phyloP scores from a whole-genome alignment of 1,140 invertebrate species.

The Drosophila lowei region DNA sequence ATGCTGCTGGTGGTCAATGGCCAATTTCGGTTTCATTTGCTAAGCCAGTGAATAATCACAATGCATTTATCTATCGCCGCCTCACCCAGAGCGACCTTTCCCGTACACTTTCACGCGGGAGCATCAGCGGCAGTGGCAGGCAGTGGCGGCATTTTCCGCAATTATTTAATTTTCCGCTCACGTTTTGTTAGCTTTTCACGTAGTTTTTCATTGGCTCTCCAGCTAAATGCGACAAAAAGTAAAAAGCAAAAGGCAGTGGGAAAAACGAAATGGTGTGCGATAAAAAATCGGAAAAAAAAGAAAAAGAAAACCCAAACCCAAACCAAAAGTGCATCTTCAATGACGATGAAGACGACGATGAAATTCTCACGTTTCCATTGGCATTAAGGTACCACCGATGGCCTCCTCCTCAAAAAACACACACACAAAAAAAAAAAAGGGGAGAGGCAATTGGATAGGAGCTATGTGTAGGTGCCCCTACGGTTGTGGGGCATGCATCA shows the following conservation, averaged over 20 bases:
- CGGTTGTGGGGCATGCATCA: slow-evolving; percentile 50
- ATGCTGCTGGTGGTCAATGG: slow-evolving; percentile 54
- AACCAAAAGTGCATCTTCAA: slow-evolving; percentile 79
- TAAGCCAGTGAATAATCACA: slow-evolving; percentile 77
- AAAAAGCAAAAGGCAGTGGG: neutral
- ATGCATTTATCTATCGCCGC: slow-evolving; percentile 62
- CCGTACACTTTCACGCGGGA: slow-evolving; percentile 42
- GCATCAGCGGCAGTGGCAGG: no score
- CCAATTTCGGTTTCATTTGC: slow-evolving; percentile 79
- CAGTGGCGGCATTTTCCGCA: slow-evolving; percentile 70
- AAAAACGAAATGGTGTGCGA: slow-evolving; percentile 61
- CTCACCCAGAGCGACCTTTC: slow-evolving; percentile 59
- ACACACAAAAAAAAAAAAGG: neutral
- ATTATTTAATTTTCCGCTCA: slow-evolving; percentile 81
- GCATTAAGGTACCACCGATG: slow-evolving; percentile 74
- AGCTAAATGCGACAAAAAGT: slow-evolving; percentile 55
- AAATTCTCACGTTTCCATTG: slow-evolving; percentile 79
- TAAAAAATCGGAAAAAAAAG: slow-evolving; percentile 64
- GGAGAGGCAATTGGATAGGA: neutral
- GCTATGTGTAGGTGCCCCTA: neutral
- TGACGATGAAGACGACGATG: slow-evolving; percentile 56
- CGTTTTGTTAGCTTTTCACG: slow-evolving; percentile 59
- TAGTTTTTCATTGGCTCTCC: slow-evolving; percentile 49
- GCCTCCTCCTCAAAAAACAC: slow-evolving; percentile 29
- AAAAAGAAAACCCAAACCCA: slow-evolving; percentile 19